A percentile compares a stretch with the other conserved stretches of the same genome.
phyloP scores from a whole-genome alignment of 2,888 invertebrate species.

The Heliconius aoede region DNA sequence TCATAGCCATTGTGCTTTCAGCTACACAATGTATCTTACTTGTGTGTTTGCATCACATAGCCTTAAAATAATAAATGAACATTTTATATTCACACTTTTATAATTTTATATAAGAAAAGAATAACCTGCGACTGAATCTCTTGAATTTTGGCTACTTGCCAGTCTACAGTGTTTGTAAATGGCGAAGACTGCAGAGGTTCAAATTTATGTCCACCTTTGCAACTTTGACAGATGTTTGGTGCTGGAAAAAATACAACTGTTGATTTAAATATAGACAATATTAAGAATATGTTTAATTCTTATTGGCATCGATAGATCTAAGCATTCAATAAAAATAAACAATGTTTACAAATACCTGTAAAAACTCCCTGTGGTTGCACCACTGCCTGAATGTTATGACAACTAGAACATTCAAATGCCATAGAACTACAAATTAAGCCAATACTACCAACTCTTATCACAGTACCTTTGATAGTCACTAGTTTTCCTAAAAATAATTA shows the following conservation, averaged over 20 bases:
- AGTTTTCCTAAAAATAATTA: conserved; percentile 85
- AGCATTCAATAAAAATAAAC: background rate
- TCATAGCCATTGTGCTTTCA: too few species aligned
- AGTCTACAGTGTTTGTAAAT: conserved; percentile 89
- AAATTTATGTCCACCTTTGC: conserved; percentile 85
- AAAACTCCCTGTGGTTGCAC: conserved; percentile 84
- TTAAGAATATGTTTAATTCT: background rate
- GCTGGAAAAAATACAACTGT: conserved; percentile 57
- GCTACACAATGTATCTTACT: too few species aligned
- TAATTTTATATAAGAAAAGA: background rate
- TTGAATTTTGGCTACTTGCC: conserved; percentile 92
- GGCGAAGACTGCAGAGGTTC: conserved; percentile 85
- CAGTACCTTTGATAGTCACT: conserved; percentile 92
- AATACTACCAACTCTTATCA: conserved; percentile 90
- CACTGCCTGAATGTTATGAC: conserved; percentile 86
- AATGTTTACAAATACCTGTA: conserved; percentile 61
- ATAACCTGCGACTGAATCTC: conserved; percentile 89
- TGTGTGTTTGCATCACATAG: too few species aligned
- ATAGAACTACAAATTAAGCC: conserved; percentile 89
- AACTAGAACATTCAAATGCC: conserved; percentile 90
- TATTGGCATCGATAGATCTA: background rate
- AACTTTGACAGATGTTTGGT: conserved; percentile 84
- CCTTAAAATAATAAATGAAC: background rate
- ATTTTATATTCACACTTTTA: background rate
- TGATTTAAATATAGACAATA: background rate